These are phyloP conservation scores for Scomber japonicus DNA, from an alignment of 2,113 vertebrate genomes.

Conservation along the genomic window DNA sequence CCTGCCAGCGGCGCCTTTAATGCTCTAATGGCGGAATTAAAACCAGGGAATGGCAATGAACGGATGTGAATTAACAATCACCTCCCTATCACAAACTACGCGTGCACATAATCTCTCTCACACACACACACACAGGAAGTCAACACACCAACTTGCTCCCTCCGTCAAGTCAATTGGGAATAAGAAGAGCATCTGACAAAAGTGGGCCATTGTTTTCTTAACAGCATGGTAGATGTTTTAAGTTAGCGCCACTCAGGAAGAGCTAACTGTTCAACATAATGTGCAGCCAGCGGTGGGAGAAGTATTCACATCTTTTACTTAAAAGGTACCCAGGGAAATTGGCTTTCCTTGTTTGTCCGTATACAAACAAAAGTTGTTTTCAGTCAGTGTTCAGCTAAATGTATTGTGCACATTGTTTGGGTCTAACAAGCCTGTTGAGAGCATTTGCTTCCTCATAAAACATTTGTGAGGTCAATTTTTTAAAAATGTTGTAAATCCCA, in stretches of 20 bases:
- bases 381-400: no score
- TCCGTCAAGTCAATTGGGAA: slow-evolving; percentile 29
- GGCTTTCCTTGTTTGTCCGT: no score
- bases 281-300: neutral
- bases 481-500: no score
- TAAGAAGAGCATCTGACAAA: slow-evolving; percentile 47
- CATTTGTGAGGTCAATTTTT: no score
- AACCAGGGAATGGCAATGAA: slow-evolving; percentile 74
- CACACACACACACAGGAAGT: slow-evolving; percentile 46
- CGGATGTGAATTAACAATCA: slow-evolving; percentile 81
- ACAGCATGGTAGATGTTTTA: slow-evolving; percentile 20
- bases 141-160: slow-evolving; percentile 29
- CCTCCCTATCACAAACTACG: slow-evolving; percentile 61
- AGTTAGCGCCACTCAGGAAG: slow-evolving; percentile 1
- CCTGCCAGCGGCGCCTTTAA: slow-evolving; percentile 69
- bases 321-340: neutral
- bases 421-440: no score
- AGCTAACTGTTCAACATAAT: slow-evolving; percentile 17
- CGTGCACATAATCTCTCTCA: slow-evolving; percentile 1
- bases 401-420: no score
- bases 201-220: slow-evolving; percentile 50
- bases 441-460: no score
- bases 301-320: neutral
- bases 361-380: no score
- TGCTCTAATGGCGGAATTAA: slow-evolving; percentile 81